These are phyloP conservation scores for Amphipoea oculea DNA, from an alignment of 2,888 invertebrate species.

Conservation along the genomic window DNA sequence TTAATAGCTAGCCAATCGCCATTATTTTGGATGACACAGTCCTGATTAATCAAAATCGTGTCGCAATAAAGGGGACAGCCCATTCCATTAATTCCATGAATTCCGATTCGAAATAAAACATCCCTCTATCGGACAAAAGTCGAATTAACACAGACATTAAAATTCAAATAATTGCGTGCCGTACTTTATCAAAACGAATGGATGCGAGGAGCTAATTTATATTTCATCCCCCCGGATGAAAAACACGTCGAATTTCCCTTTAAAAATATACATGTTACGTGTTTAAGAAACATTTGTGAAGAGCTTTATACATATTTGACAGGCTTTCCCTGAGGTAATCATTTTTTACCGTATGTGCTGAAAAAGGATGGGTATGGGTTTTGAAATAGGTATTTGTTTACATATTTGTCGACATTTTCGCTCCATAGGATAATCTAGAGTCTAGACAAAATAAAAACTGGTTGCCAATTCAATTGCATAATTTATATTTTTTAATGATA, in stretches of 20 bases:
- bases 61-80: constrained; percentile 15
- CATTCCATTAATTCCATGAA: constrained; percentile 39
- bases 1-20: not conserved
- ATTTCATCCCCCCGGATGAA: constrained; percentile 55
- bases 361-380: constrained; percentile 13
- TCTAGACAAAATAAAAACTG: too few species aligned
- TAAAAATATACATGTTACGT: constrained; percentile 53
- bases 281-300: constrained; percentile 58
- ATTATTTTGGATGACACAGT: constrained; percentile 18
- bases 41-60: constrained; percentile 39
- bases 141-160: constrained; percentile 59
- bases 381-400: constrained; percentile 13
- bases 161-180: constrained; percentile 58
- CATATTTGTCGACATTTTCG: not conserved
- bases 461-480: too few species aligned
- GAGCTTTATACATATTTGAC: constrained; percentile 51
- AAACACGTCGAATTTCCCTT: constrained; percentile 33
- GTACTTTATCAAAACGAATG: constrained; percentile 63
- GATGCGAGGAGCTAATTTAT: constrained; percentile 58
- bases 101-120: constrained; percentile 38
- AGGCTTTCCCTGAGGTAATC: constrained; percentile 49
- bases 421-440: too few species aligned
- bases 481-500: too few species aligned
- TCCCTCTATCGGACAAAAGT: constrained; percentile 39
- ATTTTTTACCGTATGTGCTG: constrained; percentile 40